These are phyloP conservation scores for Coptodon rendalli DNA, from an alignment of 2,113 vertebrate species.

Conservation along the genomic window DNA sequence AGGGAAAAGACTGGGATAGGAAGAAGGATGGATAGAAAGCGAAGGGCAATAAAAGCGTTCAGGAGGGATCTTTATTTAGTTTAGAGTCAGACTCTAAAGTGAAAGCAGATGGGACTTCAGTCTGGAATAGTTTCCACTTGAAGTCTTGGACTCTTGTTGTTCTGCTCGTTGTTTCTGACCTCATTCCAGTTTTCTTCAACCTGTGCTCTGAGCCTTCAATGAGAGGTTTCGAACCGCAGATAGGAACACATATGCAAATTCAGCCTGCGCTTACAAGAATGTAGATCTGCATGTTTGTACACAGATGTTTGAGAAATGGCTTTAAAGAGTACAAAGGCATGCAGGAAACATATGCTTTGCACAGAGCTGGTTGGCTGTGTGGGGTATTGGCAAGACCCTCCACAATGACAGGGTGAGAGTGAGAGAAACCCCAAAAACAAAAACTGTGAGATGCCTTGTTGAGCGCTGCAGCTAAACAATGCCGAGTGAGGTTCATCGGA, in stretches of 20 bases:
- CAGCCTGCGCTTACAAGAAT: neutral
- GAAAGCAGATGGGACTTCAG: constrained; percentile 73
- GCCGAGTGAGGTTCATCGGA: neutral
- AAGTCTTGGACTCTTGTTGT: constrained; percentile 62
- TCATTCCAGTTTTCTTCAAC: constrained; percentile 47
- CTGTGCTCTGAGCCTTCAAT: constrained; percentile 35
- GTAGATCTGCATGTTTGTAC: neutral
- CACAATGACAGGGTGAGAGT: constrained; percentile 23
- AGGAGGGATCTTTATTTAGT: constrained; percentile 75
- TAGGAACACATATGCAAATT: neutral
- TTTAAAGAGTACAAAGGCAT: neutral
- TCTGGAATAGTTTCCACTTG: constrained; percentile 76
- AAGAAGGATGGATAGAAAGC: constrained; percentile 44
- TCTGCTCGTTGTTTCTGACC: constrained; percentile 49
- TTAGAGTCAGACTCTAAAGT: constrained; percentile 70
- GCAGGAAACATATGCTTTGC: neutral
- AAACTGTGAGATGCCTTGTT: constrained; percentile 22
- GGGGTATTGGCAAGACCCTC: constrained; percentile 25
- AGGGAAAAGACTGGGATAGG: neutral
- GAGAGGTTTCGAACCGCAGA: constrained; percentile 8
- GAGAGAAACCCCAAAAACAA: constrained; percentile 30
- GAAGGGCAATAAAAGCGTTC: constrained; percentile 65
- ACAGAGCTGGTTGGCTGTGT: neutral
- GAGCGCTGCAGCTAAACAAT: constrained; percentile 38
- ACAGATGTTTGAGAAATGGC: neutral